Conservation (phyloP, 1,140 invertebrate genomes). For the Phortica variegata region DNA sequence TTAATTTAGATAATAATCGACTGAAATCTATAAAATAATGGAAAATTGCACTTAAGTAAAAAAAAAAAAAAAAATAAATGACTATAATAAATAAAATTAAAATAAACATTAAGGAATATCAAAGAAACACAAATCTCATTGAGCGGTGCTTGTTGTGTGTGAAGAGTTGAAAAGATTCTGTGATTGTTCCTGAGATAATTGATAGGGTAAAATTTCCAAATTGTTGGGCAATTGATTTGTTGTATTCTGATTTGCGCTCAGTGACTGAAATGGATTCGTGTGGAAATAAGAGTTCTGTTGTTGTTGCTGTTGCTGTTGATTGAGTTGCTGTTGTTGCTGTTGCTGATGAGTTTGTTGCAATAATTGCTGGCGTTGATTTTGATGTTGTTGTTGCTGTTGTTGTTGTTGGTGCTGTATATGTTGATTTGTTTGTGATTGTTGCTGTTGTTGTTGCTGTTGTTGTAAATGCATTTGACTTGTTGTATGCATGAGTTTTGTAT, state of each 20-base stretch:
- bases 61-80: no score
- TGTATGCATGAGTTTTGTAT: slow-evolving; percentile 31
- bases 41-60: no score
- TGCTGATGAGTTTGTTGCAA: slow-evolving; percentile 16
- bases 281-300: slow-evolving; percentile 26
- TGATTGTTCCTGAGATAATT: slow-evolving; percentile 49
- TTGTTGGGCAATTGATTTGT: slow-evolving; percentile 44
- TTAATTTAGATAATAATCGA: no score
- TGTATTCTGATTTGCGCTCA: slow-evolving; percentile 24
- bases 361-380: neutral
- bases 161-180: slow-evolving; percentile 47
- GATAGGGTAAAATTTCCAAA: slow-evolving; percentile 49
- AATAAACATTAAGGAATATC: no score
- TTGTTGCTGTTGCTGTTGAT: slow-evolving; percentile 24
- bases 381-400: slow-evolving; percentile 6
- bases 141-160: slow-evolving; percentile 35
- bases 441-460: slow-evolving; percentile 23
- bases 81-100: no score
- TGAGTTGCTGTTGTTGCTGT: slow-evolving; percentile 21
- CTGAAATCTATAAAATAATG: no score
- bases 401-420: slow-evolving; percentile 10
- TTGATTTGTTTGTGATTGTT: slow-evolving; percentile 1
- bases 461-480: slow-evolving; percentile 1
- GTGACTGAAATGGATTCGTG: slow-evolving; percentile 32
- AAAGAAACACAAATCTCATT: slow-evolving; percentile 7